Conservation (phyloP, 1,140 invertebrate genomes). For the Eriosoma lanigerum region DNA sequence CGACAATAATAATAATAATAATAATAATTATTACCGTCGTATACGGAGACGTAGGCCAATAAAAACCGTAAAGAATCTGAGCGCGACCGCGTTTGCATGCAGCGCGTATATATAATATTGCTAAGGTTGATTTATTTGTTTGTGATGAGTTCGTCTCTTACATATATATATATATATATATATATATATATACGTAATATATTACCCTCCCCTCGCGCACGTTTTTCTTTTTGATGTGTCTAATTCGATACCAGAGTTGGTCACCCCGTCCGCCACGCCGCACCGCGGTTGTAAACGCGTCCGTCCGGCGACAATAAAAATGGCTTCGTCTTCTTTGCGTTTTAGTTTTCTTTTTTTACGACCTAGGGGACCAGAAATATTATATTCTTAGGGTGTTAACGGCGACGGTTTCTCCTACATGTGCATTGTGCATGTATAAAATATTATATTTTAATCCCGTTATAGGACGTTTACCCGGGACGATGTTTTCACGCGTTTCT, state of each 20-base stretch:
- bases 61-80: neutral
- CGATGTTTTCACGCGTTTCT: neutral
- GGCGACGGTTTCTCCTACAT: neutral
- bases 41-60: neutral
- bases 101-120: neutral
- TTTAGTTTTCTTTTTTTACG: slow-evolving; percentile 32
- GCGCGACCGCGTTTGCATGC: neutral
- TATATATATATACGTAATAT: too few relatives aligned
- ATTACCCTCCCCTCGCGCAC: too few relatives aligned
- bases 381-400: slow-evolving; percentile 34
- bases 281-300: too few relatives aligned
- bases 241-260: slow-evolving; percentile 21
- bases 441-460: slow-evolving; percentile 18
- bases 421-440: neutral
- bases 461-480: neutral
- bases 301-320: slow-evolving; percentile 12
- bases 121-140: neutral
- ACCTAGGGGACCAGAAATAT: slow-evolving; percentile 41
- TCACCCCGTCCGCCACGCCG: neutral
- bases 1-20: neutral
- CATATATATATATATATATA: too few relatives aligned
- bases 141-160: too few relatives aligned
- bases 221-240: neutral
- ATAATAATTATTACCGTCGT: slow-evolving; percentile 6
- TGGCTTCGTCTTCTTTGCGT: slow-evolving; percentile 35